phyloP scores from a whole-genome alignment of 1,140 invertebrate genomes.

The Cyrtorhinus lividipennis region DNA sequence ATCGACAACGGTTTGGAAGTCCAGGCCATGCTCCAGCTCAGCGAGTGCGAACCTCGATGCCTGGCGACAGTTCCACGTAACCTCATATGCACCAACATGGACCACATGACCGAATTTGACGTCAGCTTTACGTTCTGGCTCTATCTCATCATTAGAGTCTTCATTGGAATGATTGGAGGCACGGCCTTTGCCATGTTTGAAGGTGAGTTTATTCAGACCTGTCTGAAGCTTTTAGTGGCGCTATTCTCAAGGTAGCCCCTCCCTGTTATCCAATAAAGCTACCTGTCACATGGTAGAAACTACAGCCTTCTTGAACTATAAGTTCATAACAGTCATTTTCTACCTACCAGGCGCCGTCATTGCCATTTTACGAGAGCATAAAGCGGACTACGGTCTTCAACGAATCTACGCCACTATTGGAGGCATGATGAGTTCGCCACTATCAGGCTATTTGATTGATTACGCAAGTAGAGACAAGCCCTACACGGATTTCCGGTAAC shows the following conservation, averaged over 20 bases:
- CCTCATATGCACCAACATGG: conserved; percentile 42
- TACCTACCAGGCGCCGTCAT: conserved; percentile 45
- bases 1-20: conserved; percentile 24
- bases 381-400: conserved; percentile 65
- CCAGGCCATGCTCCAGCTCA: conserved; percentile 25
- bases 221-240: no score
- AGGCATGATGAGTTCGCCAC: conserved; percentile 61
- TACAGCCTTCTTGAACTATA: no score
- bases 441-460: conserved; percentile 61
- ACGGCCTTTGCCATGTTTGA: conserved; percentile 70
- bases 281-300: no score
- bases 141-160: conserved; percentile 54
- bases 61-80: conserved; percentile 38
- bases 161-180: conserved; percentile 44
- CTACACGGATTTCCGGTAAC: conserved; percentile 59
- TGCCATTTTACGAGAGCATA: conserved; percentile 57
- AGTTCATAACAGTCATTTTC: no score
- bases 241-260: no score
- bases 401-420: conserved; percentile 62
- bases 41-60: conserved; percentile 35
- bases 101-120: conserved; percentile 43
- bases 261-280: no score
- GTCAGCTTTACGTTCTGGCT: conserved; percentile 56
- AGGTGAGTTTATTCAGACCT: conserved; percentile 28
- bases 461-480: conserved; percentile 40